Conservation (phyloP, 2,113 vertebrate genomes). For the Phainopepla nitens region DNA sequence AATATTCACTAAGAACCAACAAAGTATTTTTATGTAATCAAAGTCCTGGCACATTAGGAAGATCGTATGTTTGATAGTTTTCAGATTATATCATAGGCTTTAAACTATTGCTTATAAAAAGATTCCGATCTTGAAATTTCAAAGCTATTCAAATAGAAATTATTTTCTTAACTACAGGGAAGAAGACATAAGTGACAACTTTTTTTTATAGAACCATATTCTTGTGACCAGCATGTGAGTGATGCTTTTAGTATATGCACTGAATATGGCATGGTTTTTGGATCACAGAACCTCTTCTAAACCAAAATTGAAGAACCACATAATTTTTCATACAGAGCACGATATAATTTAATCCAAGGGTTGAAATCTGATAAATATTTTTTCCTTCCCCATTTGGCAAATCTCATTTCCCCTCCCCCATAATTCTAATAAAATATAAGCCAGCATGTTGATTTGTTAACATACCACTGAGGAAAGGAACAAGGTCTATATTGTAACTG, state of each 20-base stretch:
- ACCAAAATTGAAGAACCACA: not conserved
- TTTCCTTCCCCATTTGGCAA: not conserved
- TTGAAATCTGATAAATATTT: not conserved
- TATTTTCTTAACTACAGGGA: not conserved
- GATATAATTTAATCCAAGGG: not conserved
- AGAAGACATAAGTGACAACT: not conserved
- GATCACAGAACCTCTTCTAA: not conserved
- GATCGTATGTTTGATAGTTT: not conserved
- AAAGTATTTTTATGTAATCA: slow-evolving; percentile 5
- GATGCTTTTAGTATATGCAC: not conserved
- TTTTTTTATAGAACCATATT: not conserved
- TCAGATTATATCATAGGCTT: not conserved
- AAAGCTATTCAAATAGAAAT: slow-evolving; percentile 20
- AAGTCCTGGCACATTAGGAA: not conserved
- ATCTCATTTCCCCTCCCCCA: not conserved
- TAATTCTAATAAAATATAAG: not conserved
- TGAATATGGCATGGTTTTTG: not conserved
- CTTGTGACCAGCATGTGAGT: not conserved
- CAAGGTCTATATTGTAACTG: not conserved
- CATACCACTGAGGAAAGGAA: not conserved
- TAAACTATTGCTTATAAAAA: not conserved
- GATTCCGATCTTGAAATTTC: not conserved
- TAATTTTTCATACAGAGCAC: not conserved
- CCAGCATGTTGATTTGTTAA: not conserved
- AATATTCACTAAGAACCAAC: not conserved